These are phyloP conservation scores for Malacoctenus gilli DNA, from an alignment of 2,797 vertebrate genomes.

Conservation along the genomic window DNA sequence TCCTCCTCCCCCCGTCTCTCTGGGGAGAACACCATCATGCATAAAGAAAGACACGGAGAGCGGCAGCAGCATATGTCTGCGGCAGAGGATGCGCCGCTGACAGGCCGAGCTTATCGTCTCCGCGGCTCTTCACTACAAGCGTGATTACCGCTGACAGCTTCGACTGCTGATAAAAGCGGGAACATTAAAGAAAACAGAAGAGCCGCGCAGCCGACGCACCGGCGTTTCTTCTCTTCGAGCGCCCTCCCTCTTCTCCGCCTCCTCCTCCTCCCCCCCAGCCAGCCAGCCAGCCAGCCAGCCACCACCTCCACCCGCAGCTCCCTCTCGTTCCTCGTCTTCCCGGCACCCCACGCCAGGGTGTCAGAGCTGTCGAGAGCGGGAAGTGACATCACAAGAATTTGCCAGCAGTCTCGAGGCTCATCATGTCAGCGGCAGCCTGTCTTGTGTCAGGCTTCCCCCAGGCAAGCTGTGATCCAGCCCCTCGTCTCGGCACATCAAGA, in stretches of 20 bases:
- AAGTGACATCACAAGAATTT: conserved; percentile 83
- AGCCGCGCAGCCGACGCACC: conserved; percentile 59
- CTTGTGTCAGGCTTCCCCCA: conserved; percentile 80
- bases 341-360: conserved; percentile 64
- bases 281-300: too few species aligned
- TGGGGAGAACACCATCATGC: conserved; percentile 70
- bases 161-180: conserved; percentile 81
- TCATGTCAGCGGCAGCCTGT: conserved; percentile 81
- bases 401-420: conserved; percentile 78
- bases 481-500: conserved; percentile 77
- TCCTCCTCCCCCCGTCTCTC: conserved; percentile 59
- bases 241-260: conserved; percentile 17
- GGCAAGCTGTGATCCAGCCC: conserved; percentile 83
- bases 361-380: conserved; percentile 80
- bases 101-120: conserved; percentile 80
- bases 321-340: conserved; percentile 51
- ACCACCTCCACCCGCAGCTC: conserved; percentile 52
- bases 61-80: conserved; percentile 77
- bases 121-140: conserved; percentile 71
- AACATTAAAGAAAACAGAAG: conserved; percentile 84
- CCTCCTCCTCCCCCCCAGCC: conserved; percentile 42
- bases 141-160: conserved; percentile 83
- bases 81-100: conserved; percentile 71
- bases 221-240: conserved; percentile 73
- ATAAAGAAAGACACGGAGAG: conserved; percentile 66